These are phyloP conservation scores for Lagopus muta DNA, from an alignment of 2,113 vertebrate genomes.

Conservation along the genomic window DNA sequence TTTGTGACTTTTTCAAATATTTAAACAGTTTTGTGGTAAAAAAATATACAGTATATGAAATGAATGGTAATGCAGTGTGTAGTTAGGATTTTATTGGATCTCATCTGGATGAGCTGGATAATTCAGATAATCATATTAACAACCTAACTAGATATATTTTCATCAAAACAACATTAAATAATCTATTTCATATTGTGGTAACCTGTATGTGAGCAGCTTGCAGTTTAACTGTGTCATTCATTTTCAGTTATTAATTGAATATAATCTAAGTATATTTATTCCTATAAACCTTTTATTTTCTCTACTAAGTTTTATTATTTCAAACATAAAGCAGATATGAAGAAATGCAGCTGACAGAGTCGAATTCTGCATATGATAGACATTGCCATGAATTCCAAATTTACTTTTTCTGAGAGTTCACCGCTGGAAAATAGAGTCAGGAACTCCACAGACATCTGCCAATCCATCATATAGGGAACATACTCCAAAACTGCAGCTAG, in stretches of 20 bases:
- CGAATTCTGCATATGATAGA: neutral
- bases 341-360: conserved; percentile 4
- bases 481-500: neutral
- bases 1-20: neutral
- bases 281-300: conserved; percentile 6
- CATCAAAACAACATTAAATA: neutral
- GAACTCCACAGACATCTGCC: conserved; percentile 31
- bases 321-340: neutral
- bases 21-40: neutral
- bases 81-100: neutral
- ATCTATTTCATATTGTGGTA: neutral
- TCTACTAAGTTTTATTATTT: neutral
- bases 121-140: neutral
- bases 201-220: neutral
- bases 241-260: conserved; percentile 1
- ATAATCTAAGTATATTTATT: neutral
- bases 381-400: conserved; percentile 19
- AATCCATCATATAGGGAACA: neutral
- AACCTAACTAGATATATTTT: conserved; percentile 22
- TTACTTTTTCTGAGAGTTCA: neutral
- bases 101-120: neutral
- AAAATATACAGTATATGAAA: neutral
- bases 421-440: conserved; percentile 57
- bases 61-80: neutral
- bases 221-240: neutral